These are phyloP conservation scores for Saiga tatarica DNA, from an alignment of 2,113 vertebrate species.

Conservation along the genomic window DNA sequence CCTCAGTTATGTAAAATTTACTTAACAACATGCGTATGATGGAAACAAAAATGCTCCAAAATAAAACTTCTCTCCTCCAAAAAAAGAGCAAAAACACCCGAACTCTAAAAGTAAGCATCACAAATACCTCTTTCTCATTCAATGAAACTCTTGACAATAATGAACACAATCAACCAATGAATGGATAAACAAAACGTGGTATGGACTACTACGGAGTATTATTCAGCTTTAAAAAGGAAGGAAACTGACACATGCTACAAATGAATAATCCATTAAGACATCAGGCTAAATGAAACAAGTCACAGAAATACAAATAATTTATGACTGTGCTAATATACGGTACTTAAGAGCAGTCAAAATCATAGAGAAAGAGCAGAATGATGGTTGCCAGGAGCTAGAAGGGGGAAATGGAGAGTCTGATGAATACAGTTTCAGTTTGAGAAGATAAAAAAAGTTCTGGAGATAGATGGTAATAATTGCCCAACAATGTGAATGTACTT, in stretches of 20 bases:
- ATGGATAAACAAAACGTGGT: neutral
- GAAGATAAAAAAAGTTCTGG: neutral
- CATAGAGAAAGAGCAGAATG: neutral
- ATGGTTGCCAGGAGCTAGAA: neutral
- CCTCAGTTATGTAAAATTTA: slow-evolving; percentile 30
- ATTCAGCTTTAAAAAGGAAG: neutral
- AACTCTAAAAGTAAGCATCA: neutral
- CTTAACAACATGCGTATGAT: neutral
- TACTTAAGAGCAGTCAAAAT: neutral
- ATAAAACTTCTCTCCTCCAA: neutral
- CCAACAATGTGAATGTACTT: neutral
- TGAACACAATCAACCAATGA: neutral
- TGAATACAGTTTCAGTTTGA: neutral
- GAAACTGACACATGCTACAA: neutral
- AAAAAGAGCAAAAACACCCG: neutral
- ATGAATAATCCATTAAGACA: neutral
- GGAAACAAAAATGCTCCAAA: neutral
- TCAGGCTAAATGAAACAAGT: neutral
- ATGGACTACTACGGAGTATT: neutral
- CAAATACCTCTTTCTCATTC: neutral
- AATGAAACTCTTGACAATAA: neutral
- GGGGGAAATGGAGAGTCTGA: neutral
- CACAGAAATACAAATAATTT: neutral
- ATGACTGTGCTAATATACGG: neutral
- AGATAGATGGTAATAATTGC: neutral